Base-by-base conservation (phyloP, 2,888 invertebrate species). In the Netelia melanura region DNA sequence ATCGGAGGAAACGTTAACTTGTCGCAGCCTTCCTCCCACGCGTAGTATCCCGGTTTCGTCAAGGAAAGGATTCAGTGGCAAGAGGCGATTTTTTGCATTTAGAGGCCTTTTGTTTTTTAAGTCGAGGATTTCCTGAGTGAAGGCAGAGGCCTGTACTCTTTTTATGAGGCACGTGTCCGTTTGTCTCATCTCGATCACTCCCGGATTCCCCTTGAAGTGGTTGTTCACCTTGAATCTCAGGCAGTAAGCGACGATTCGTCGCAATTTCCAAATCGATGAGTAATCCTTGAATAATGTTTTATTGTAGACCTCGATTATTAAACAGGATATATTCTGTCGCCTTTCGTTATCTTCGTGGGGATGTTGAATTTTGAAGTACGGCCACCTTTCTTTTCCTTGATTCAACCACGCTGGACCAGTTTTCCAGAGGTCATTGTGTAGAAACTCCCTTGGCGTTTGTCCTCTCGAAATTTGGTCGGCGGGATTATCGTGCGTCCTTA, bases 21-120 rank as follows among this genome's bases (percentile, higher is more conserved):
- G 75, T 64, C 86, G 72, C 44, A 91, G 65, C 56, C 91, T 83
- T 8, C 90, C 90, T 5, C 90, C 90, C 6, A 91, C 90, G 6
- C 90, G 85, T 6, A 91, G 30, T 23, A 90, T 70, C 1, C 86
- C 87, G 1, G 81, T 2, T 48, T 81, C 43, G 25, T 88, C 87
- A 1, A 88, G 17, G 23, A 88, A 87, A 0, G 89, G 89, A 79
- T 86, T 88, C 2, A 79, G 5, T 10, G 70, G 25, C 1, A 79
- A 6, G 0, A 79, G 71, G 3, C 11, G 38, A 38, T 30, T 64
- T 23, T 79, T 71, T 3, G 56, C 10, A 1, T n/a, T 17, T 5
- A 75, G 10, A 14, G 62, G 10, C 68, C 8, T 58, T 67, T 61
- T 52, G 0, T 14, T 65, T 38, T 61, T 17, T 0, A 83, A 61